These are phyloP conservation scores for Silurus aristotelis DNA, from an alignment of 2,797 vertebrate genomes.

Conservation along the genomic window DNA sequence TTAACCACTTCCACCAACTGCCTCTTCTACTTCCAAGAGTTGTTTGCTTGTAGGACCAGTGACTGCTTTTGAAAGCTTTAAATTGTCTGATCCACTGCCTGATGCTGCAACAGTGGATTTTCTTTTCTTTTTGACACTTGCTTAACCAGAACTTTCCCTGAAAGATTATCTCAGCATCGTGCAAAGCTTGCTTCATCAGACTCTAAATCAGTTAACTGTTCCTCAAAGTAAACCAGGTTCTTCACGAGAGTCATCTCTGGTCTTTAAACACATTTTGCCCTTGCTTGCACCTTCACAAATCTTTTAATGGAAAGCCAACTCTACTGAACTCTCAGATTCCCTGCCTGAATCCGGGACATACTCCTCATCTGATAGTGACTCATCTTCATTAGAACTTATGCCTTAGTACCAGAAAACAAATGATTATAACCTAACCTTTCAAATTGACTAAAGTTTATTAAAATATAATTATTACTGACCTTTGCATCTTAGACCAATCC, in stretches of 20 bases:
- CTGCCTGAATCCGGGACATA: slow-evolving; percentile 35
- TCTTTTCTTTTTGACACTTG: slow-evolving; percentile 3
- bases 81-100: neutral
- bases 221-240: slow-evolving; percentile 23
- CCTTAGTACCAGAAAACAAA: slow-evolving; percentile 14
- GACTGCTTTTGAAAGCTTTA: neutral
- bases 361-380: slow-evolving; percentile 27
- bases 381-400: slow-evolving; percentile 7
- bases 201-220: slow-evolving; percentile 30
- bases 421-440: neutral
- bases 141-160: neutral
- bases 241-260: neutral
- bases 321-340: slow-evolving; percentile 29
- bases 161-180: slow-evolving; percentile 9
- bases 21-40: neutral
- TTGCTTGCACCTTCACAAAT: neutral
- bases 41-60: neutral
- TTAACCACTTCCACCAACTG: neutral
- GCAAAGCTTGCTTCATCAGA: slow-evolving; percentile 1
- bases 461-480: slow-evolving; percentile 2
- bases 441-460: slow-evolving; percentile 1
- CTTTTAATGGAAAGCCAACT: neutral
- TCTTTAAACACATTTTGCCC: neutral
- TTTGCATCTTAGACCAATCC: slow-evolving; percentile 31
- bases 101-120: neutral